These are phyloP conservation scores for Vanessa tameamea DNA, from an alignment of 1,140 invertebrate species.

Conservation along the genomic window DNA sequence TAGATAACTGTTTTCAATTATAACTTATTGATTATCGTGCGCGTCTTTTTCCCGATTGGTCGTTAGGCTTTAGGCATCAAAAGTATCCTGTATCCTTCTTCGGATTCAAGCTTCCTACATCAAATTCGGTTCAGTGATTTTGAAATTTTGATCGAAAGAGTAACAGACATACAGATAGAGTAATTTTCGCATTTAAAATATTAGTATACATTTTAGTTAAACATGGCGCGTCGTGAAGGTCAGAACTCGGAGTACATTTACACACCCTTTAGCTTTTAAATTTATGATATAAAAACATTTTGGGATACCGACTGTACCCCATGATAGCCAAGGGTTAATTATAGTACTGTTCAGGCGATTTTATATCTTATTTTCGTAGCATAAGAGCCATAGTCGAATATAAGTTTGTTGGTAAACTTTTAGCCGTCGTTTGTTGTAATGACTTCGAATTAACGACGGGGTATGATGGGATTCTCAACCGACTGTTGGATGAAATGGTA, in stretches of 20 bases:
- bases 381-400: neutral
- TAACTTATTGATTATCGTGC: too few relatives aligned
- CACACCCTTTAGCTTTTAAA: neutral
- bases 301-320: neutral
- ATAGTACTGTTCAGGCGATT: neutral
- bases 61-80: too few relatives aligned
- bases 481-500: neutral
- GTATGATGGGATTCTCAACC: neutral
- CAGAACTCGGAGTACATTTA: neutral
- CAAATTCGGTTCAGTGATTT: too few relatives aligned
- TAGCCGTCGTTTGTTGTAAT: conserved; percentile 1
- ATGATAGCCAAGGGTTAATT: neutral
- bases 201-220: too few relatives aligned
- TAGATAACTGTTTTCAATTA: too few relatives aligned
- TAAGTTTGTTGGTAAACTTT: neutral
- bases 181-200: too few relatives aligned
- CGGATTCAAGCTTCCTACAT: too few relatives aligned
- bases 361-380: neutral
- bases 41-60: too few relatives aligned
- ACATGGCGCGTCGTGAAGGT: too few relatives aligned
- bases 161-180: too few relatives aligned
- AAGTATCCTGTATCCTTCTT: too few relatives aligned
- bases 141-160: too few relatives aligned
- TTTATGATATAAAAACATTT: neutral
- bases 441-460: neutral